A percentile compares a stretch with the other conserved stretches of the same genome.
phyloP scores from a whole-genome alignment of 2,888 invertebrate species.

The Callyntrura guangdongensis region DNA sequence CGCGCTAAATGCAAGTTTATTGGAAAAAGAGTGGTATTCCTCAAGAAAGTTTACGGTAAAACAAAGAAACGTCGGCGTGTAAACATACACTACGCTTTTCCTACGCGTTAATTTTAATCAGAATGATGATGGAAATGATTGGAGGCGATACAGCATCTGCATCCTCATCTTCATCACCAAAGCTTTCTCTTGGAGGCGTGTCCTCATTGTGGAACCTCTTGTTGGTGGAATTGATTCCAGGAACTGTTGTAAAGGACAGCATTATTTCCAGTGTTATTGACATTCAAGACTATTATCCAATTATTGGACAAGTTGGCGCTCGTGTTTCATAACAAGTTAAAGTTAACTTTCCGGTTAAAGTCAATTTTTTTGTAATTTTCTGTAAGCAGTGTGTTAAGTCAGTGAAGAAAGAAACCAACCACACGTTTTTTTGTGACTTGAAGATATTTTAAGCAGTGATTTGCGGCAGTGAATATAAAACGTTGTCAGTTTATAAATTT shows the following conservation, averaged over 20 bases:
- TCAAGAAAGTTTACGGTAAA: not conserved
- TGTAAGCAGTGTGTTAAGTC: not conserved
- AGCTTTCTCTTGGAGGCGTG: slow-evolving; percentile 41
- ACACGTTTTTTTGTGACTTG: no score
- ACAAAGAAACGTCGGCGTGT: not conserved
- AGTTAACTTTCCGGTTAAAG: not conserved
- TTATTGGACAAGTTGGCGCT: slow-evolving; percentile 18
- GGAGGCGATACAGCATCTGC: not conserved
- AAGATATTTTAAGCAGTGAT: no score
- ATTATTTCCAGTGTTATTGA: slow-evolving; percentile 11
- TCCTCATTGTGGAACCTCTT: slow-evolving; percentile 38
- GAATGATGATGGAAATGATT: slow-evolving; percentile 45
- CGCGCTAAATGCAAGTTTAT: not conserved
- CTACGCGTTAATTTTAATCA: not conserved
- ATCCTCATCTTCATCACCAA: slow-evolving; percentile 14
- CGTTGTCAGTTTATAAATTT: no score
- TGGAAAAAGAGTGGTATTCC: not conserved
- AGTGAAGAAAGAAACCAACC: not conserved
- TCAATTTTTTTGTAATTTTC: not conserved
- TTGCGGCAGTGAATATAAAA: no score
- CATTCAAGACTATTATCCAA: slow-evolving; percentile 12
- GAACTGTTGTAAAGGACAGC: slow-evolving; percentile 19
- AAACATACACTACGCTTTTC: not conserved
- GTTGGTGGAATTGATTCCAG: slow-evolving; percentile 42
- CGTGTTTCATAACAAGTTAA: not conserved